Percentiles rank a stretch among this genome's conserved stretches.
phyloP scores from a whole-genome alignment of 2,797 vertebrate genomes.

The Triplophysa bombifrons region DNA sequence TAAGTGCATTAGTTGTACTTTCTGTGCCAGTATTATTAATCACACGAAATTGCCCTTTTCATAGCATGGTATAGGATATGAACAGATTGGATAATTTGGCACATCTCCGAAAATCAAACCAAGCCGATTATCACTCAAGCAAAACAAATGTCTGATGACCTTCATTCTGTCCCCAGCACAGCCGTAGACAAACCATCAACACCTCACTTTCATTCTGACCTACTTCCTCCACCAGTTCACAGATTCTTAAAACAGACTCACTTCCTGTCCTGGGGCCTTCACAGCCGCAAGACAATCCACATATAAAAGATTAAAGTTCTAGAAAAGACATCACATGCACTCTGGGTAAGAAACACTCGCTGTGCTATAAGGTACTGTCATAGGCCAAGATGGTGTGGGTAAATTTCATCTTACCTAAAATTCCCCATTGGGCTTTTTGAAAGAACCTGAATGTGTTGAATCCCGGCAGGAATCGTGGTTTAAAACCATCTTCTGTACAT shows the following conservation, averaged over 20 bases:
- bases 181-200: conserved; percentile 3
- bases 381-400: neutral
- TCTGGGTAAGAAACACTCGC: conserved; percentile 11
- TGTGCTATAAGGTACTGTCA: conserved; percentile 16
- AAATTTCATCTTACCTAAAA: neutral
- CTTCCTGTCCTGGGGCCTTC: conserved; percentile 9
- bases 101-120: conserved; percentile 18
- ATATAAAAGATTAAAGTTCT: conserved; percentile 44
- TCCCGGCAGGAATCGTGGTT: conserved; percentile 1
- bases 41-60: conserved; percentile 28
- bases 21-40: conserved; percentile 12
- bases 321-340: conserved; percentile 40
- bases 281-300: neutral
- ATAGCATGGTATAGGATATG: conserved; percentile 26
- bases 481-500: conserved; percentile 20
- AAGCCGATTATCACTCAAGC: conserved; percentile 44
- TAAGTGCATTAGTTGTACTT: conserved; percentile 23
- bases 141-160: conserved; percentile 37
- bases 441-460: neutral
- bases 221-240: neutral
- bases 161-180: conserved; percentile 13
- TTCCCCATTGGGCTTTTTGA: neutral
- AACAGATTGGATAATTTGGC: conserved; percentile 41
- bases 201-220: conserved; percentile 20
- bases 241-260: neutral